Percentiles rank a stretch among this genome's conserved stretches.
phyloP scores from a whole-genome alignment of 2,888 invertebrate genomes.

The Oscheius myriophilus region DNA sequence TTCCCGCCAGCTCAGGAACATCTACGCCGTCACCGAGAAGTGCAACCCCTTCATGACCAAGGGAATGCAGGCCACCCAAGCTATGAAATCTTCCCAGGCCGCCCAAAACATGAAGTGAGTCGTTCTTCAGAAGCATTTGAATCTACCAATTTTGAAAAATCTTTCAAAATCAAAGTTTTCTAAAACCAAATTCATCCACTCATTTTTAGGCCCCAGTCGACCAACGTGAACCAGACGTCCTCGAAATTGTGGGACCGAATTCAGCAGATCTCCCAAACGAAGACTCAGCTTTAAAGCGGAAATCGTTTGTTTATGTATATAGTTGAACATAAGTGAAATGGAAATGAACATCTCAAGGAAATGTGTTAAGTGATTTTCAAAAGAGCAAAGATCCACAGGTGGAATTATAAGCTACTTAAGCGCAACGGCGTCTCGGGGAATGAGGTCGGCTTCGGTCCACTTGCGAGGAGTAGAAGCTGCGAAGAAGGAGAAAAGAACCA shows the following conservation, averaged over 20 bases:
- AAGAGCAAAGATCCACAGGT: background rate
- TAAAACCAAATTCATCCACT: too few species aligned
- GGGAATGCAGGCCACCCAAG: slow-evolving; percentile 3
- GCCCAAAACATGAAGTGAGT: too few species aligned
- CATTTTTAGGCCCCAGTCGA: too few species aligned
- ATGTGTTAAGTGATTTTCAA: background rate
- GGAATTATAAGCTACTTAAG: too few species aligned
- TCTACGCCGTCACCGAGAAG: slow-evolving; percentile 25
- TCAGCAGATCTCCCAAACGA: too few species aligned
- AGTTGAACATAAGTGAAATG: slow-evolving; percentile 2
- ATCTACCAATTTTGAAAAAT: too few species aligned
- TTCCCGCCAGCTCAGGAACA: slow-evolving; percentile 9
- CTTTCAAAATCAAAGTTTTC: too few species aligned
- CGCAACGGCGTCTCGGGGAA: background rate
- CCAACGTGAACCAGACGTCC: too few species aligned
- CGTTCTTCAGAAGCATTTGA: too few species aligned
- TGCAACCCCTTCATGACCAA: slow-evolving; percentile 28
- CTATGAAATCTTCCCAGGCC: too few species aligned
- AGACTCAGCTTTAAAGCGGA: too few species aligned
- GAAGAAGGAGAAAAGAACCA: slow-evolving; percentile 34
- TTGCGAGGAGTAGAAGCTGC: slow-evolving; percentile 31
- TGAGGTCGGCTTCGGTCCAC: slow-evolving; percentile 36
- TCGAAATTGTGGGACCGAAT: too few species aligned
- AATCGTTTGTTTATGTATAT: background rate
- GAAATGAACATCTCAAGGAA: slow-evolving; percentile 7